These are phyloP conservation scores for Drosophila melanocephala DNA, from an alignment of 2,888 invertebrate genomes.

Conservation along the genomic window DNA sequence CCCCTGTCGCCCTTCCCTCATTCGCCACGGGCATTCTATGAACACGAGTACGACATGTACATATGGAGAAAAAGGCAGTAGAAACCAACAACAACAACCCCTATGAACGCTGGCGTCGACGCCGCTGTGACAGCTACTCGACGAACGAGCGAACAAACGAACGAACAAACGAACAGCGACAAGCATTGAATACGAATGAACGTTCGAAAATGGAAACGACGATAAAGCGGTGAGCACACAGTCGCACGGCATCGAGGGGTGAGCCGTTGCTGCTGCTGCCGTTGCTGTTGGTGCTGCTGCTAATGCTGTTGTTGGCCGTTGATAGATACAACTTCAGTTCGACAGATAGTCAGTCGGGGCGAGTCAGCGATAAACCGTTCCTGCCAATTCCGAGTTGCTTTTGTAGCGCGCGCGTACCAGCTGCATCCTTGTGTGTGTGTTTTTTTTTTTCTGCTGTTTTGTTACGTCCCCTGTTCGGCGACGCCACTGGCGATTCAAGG, in stretches of 20 bases:
- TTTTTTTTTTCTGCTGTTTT: constrained; percentile 13
- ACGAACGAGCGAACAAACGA: constrained; percentile 11
- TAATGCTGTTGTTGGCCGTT: constrained; percentile 19
- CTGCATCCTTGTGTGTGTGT: constrained; percentile 42
- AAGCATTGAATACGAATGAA: constrained; percentile 68
- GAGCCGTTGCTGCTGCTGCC: constrained; percentile 23
- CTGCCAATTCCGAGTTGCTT: constrained; percentile 37
- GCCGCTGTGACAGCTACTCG: constrained; percentile 38
- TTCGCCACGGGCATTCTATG: not conserved
- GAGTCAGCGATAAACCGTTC: constrained; percentile 42
- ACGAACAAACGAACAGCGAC: constrained; percentile 51
- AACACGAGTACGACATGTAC: constrained; percentile 7
- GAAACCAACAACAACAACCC: constrained; percentile 36
- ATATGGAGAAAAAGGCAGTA: not conserved
- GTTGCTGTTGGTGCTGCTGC: constrained; percentile 1
- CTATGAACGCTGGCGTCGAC: constrained; percentile 46
- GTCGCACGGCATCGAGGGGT: constrained; percentile 55
- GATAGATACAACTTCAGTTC: constrained; percentile 50
- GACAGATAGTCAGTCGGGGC: constrained; percentile 40
- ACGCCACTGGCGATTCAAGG: constrained; percentile 43
- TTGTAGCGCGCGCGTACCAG: constrained; percentile 29
- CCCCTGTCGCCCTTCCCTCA: not conserved
- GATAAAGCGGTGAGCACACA: constrained; percentile 62
- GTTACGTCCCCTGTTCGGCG: constrained; percentile 41
- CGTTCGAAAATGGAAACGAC: constrained; percentile 60